Evolutionary conservation across 2,113 vertebrate species (phyloP).

Genomic region (Austrofundulus limnaeus): DNA sequence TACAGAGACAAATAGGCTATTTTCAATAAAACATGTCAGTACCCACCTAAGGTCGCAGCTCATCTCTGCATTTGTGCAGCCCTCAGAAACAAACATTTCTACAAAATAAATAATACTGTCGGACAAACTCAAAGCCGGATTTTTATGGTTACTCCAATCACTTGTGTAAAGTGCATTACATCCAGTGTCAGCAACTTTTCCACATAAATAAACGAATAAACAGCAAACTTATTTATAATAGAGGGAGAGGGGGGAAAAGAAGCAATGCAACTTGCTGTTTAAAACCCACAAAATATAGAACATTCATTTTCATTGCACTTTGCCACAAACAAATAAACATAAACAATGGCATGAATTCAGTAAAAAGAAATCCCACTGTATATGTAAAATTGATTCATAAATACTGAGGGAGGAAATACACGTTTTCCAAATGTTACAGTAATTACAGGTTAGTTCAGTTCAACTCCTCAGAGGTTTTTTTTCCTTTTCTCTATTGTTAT

Average conservation of each 20-base stretch:
- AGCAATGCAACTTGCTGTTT: slow-evolving; percentile 39
- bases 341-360: slow-evolving; percentile 71
- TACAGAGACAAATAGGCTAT: slow-evolving; percentile 60
- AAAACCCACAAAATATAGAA: slow-evolving; percentile 45
- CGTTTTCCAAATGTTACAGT: slow-evolving; percentile 52
- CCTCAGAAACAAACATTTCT: slow-evolving; percentile 22
- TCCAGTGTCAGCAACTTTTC: slow-evolving; percentile 52
- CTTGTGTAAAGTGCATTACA: slow-evolving; percentile 81
- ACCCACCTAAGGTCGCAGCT: slow-evolving; percentile 28
- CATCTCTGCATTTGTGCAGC: slow-evolving; percentile 35
- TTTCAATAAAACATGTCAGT: slow-evolving; percentile 54
- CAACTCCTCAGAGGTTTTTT: slow-evolving; percentile 20
- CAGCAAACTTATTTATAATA: slow-evolving; percentile 61
- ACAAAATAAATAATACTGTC: slow-evolving; percentile 29
- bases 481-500: too few species aligned
- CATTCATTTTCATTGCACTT: slow-evolving; percentile 97
- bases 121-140: slow-evolving; percentile 56
- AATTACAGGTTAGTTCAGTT: slow-evolving; percentile 59
- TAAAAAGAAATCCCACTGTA: slow-evolving; percentile 65
- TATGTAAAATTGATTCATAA: slow-evolving; percentile 63
- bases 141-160: slow-evolving; percentile 50
- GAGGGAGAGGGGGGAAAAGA: slow-evolving; percentile 42
- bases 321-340: slow-evolving; percentile 84
- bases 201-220: slow-evolving; percentile 57
- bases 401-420: slow-evolving; percentile 58